phyloP scores from a whole-genome alignment of 2,113 vertebrate genomes.

The Eleginops maclovinus region DNA sequence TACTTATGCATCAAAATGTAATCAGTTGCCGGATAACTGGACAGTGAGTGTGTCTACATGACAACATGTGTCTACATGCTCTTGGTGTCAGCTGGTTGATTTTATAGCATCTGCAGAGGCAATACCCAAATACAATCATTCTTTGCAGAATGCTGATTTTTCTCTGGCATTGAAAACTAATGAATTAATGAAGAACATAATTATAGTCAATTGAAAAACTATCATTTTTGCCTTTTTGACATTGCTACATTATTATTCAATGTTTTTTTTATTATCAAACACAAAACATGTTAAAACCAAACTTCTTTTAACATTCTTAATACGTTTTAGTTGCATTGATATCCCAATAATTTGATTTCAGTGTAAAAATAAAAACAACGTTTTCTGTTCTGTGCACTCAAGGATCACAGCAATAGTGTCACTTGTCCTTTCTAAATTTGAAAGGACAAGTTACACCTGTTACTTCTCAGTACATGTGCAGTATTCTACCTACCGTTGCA shows the following conservation, averaged over 20 bases:
- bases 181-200: too few relatives aligned
- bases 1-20: background rate
- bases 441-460: background rate
- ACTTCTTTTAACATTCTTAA: background rate
- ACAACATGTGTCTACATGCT: too few relatives aligned
- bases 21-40: background rate
- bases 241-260: too few relatives aligned
- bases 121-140: background rate
- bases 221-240: too few relatives aligned
- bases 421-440: background rate
- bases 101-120: background rate
- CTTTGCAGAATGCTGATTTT: background rate
- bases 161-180: too few relatives aligned
- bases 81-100: background rate
- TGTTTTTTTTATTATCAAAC: background rate
- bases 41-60: too few relatives aligned
- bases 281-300: background rate
- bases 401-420: background rate
- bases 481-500: slow-evolving; percentile 80
- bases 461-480: background rate
- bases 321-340: background rate
- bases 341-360: background rate
- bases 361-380: background rate
- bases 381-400: background rate
- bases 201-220: too few relatives aligned